A percentile compares a stretch with the other conserved stretches of the same genome.
Evolutionary conservation across 2,797 vertebrate species (phyloP).

Genomic region (Sebastes cheni): DNA sequence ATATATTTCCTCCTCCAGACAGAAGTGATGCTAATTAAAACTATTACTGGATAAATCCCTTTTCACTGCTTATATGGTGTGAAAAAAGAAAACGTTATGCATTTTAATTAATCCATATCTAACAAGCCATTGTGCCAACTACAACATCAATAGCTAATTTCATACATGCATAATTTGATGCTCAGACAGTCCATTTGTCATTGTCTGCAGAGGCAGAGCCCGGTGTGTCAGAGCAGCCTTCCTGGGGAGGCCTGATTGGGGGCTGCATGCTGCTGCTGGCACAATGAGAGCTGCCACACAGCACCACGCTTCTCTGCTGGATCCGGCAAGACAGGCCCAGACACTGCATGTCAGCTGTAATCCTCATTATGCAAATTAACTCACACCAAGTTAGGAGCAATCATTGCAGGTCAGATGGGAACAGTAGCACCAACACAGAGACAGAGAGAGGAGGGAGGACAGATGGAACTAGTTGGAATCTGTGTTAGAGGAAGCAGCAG

Average conservation of each 20-base stretch:
- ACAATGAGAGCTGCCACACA: slow-evolving; percentile 36
- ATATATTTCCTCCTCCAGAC: background rate
- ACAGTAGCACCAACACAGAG: background rate
- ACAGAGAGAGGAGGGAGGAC: background rate
- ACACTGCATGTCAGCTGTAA: slow-evolving; percentile 57
- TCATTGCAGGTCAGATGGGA: slow-evolving; percentile 27
- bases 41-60: background rate
- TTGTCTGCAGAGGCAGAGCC: background rate
- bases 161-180: slow-evolving; percentile 21
- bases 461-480: background rate
- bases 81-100: background rate
- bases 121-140: slow-evolving; percentile 2
- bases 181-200: slow-evolving; percentile 20
- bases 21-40: slow-evolving; percentile 24
- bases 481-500: background rate
- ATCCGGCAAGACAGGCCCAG: slow-evolving; percentile 55
- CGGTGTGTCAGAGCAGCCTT: background rate
- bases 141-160: slow-evolving; percentile 21
- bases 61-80: background rate
- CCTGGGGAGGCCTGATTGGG: slow-evolving; percentile 36
- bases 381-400: slow-evolving; percentile 25
- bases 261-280: slow-evolving; percentile 56
- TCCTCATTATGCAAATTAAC: slow-evolving; percentile 57
- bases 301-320: slow-evolving; percentile 20
- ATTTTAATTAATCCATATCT: slow-evolving; percentile 21